Base-by-base conservation (phyloP, 2,888 invertebrate species). In the Catocala fraxini region DNA sequence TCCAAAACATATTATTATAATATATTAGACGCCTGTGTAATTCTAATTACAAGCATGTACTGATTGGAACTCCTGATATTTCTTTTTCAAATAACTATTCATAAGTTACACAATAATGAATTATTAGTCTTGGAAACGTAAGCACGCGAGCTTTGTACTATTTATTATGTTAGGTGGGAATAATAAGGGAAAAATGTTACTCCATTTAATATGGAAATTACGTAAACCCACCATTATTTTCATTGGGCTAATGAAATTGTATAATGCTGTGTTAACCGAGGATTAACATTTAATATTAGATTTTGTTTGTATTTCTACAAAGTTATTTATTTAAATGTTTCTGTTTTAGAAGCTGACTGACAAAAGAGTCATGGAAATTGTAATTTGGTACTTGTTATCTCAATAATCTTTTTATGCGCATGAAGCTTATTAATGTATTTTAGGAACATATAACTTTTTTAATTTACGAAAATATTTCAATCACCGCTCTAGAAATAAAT, bases 11-110 rank as follows among this genome's bases (percentile, higher is more conserved):
- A 39, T 39, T 39, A 7, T 39, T 25, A 25, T 25, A 3, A 9
- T 9, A 39, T 5, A 39, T 70, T 66, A 46, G 71, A 71, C 63
- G 47, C 43, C 34, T 45, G 11, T 46, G 25, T 46, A 15, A 47
- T 47, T 65, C 52, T 62, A 71, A 70, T 73, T 63, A 60, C 34
- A 35, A 52, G 62, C 67, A 63, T 53, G 59, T 46, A 53, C 57
- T 39, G 64, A 73, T 70, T 58, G 59, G 59, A 62, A 56, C 58
- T 54, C 15, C 56, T 46, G 73, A 73, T 71, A 71, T 56, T 56
- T 61, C 39, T n/a, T 39, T 51, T 60, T 66, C 55, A 56, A 59
- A 73, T 59, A 70, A 73, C 49, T 56, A 51, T 43, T 48, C 63
- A 74, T 63, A 67, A 63, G 49, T 66, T 57, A 67, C 41, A 12